Evolutionary conservation across 2,113 vertebrate genomes (phyloP).

Genomic region (Tiliqua scincoides): DNA sequence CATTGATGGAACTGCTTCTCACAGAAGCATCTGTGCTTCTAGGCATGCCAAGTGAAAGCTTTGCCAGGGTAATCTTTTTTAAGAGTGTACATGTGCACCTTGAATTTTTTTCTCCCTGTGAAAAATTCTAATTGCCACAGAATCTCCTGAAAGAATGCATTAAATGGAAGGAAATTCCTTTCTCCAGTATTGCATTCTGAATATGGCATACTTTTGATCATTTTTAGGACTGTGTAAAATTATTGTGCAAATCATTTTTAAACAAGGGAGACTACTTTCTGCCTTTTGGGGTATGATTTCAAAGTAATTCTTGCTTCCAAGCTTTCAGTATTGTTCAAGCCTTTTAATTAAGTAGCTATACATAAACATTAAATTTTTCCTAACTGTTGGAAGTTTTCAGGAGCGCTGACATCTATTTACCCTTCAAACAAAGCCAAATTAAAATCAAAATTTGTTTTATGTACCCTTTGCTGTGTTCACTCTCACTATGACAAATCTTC

Average conservation of each 20-base stretch:
- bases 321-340: background rate
- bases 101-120: background rate
- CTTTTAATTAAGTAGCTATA: background rate
- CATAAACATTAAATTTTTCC: background rate
- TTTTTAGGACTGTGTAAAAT: background rate
- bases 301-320: background rate
- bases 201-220: background rate
- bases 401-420: background rate
- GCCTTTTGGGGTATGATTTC: background rate
- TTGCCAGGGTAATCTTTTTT: background rate
- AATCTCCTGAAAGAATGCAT: background rate
- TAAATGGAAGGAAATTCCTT: background rate
- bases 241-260: background rate
- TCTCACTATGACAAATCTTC: background rate
- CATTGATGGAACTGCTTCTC: background rate
- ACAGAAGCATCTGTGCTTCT: background rate
- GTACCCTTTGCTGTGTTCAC: background rate
- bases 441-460: background rate
- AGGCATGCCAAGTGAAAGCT: background rate
- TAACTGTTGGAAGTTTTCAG: background rate
- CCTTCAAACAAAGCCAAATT: background rate
- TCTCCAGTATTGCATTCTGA: background rate
- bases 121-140: background rate
- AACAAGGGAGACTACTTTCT: background rate
- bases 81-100: background rate